Evolutionary conservation across 1,140 invertebrate genomes (phyloP).

Genomic region (Trinorchestia longiramus): DNA sequence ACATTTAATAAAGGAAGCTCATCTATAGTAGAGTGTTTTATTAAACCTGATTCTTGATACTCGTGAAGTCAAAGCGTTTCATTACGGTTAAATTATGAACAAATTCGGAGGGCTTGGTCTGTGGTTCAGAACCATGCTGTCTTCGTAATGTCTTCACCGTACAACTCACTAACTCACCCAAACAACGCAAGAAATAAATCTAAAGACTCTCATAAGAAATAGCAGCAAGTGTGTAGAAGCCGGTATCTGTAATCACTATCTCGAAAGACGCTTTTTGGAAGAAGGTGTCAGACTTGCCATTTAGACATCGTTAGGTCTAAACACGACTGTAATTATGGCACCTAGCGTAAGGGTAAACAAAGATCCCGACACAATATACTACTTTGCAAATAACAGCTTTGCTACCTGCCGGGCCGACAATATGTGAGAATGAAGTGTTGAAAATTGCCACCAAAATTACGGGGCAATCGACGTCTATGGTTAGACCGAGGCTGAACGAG

Average conservation of each 20-base stretch:
- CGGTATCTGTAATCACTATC: constrained; percentile 42
- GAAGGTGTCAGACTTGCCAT: constrained; percentile 46
- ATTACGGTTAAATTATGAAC: constrained; percentile 13
- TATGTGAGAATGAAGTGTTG: constrained; percentile 55
- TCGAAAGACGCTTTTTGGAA: constrained; percentile 35
- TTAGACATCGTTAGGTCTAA: constrained; percentile 54
- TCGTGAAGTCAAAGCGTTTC: constrained; percentile 1
- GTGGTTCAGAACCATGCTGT: neutral
- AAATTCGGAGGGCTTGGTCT: neutral
- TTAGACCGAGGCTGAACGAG: neutral
- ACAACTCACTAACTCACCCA: constrained; percentile 33
- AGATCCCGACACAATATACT: constrained; percentile 52
- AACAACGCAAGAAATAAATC: constrained; percentile 36
- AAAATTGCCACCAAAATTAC: constrained; percentile 48
- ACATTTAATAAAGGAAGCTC: constrained; percentile 45
- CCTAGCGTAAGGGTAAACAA: constrained; percentile 49
- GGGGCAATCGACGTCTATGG: constrained; percentile 42
- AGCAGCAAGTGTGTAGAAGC: neutral
- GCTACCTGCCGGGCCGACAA: constrained; percentile 38
- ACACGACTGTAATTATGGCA: constrained; percentile 51
- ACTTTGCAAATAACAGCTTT: constrained; percentile 51
- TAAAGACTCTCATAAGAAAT: constrained; percentile 35
- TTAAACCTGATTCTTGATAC: constrained; percentile 1
- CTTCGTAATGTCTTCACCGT: constrained; percentile 46
- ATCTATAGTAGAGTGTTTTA: neutral